Evolutionary conservation across 53 echinoderm and acorn worm genomes (phyloP), one percentile per base, ranked within the genome.

Genomic region (Zoroaster sp.): DNA sequence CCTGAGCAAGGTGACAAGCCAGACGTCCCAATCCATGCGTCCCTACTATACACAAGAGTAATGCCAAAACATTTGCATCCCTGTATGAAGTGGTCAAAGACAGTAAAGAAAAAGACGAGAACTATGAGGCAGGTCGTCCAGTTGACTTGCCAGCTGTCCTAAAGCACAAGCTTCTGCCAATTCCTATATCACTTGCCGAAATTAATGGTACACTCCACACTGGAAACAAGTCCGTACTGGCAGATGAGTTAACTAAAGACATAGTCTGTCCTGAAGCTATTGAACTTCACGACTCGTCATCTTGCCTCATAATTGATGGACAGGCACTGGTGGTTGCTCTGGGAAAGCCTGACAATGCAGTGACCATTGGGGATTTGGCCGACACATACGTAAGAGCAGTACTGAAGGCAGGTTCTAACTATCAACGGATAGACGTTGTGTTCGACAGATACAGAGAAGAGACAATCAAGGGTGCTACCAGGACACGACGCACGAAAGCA

Each of bases 231-330:
- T 71, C 87, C 31, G 69, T 66, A 31, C 39, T 86, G 38, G 77
- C 69, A 34, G 28, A 85, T 21, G 21, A 31, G 1, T 11, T 90
- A 20, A 83, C 66, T 6, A 15, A 45, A 32, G 66, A 83, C 42
- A 33, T 90, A 18, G 6, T 30, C 4, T 10, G 12, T 37, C 55
- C 83, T 23, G 54, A 17, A 65, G 18, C 23, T 13, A 38, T 83
- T 39, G 63, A 52, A 65, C 73, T 74, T 15, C 23, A 36, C n/a
- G 34, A 37, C 13, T 30, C 14, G 18, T 17, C 85, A 5, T 45
- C 85, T 0, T 85, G 85, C 83, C 45, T 91, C 1, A 23, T 85
- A 1, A 86, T 91, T 49, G 86, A 91, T 76, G 91, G 85, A 17
- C 85, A 85, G 45, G 91, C 76, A 32, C 59, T 47, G 11, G 82